These are phyloP conservation scores for Lysandra coridon DNA, from an alignment of 2,888 invertebrate genomes.

Conservation along the genomic window DNA sequence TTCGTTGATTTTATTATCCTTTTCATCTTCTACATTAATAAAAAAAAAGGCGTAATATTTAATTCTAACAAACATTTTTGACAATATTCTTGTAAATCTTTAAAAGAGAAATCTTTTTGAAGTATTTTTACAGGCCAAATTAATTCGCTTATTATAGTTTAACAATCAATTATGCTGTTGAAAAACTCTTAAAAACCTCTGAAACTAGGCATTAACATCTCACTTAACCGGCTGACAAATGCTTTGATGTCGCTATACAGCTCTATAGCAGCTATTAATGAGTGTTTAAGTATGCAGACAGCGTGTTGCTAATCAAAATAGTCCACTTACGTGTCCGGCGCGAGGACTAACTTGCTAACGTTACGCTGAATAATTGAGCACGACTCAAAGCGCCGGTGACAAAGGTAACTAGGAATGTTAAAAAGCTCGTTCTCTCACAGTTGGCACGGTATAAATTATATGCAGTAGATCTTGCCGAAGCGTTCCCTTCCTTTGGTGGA, in stretches of 20 bases:
- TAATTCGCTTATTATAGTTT: too few species aligned
- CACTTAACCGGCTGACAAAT: background rate
- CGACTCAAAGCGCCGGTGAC: conserved; percentile 5
- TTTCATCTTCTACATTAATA: too few species aligned
- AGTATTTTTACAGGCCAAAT: too few species aligned
- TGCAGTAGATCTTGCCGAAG: background rate
- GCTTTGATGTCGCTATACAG: background rate
- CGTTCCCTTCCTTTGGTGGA: too few species aligned
- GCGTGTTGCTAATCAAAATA: conserved; percentile 19
- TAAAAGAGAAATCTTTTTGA: too few species aligned
- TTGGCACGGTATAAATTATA: background rate
- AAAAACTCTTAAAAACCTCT: background rate
- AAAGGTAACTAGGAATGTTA: background rate
- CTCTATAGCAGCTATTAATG: background rate
- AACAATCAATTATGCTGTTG: background rate
- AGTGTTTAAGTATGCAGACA: conserved; percentile 24
- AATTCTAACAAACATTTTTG: too few species aligned
- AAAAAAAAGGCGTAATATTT: too few species aligned
- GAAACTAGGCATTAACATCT: background rate
- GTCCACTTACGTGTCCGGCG: conserved; percentile 15
- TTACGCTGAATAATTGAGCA: conserved; percentile 12
- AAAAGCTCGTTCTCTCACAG: background rate
- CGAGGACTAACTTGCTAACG: conserved; percentile 10
- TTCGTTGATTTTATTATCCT: too few species aligned
- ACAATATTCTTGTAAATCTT: too few species aligned